Conservation (phyloP, 1,140 invertebrate species). For the Scaptodrosophila lebanonensis region DNA sequence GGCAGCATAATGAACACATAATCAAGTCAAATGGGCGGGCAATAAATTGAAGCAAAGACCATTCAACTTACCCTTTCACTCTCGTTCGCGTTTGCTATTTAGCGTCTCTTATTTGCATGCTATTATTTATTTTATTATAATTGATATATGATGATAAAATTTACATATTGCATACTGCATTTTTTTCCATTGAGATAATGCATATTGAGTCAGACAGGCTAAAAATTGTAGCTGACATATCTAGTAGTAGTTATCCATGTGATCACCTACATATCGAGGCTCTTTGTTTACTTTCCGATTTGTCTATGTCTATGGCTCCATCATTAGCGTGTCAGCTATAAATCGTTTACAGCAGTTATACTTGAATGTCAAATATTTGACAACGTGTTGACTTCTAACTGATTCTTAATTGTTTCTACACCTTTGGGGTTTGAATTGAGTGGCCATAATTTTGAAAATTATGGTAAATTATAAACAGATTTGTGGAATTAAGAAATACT, state of each 20-base stretch:
- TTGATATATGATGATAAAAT: slow-evolving; percentile 37
- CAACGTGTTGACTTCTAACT: slow-evolving; percentile 54
- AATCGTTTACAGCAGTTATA: too few species aligned
- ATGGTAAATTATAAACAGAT: too few species aligned
- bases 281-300: slow-evolving; percentile 7
- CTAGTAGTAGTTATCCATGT: too few species aligned
- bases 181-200: slow-evolving; percentile 35
- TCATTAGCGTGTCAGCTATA: too few species aligned
- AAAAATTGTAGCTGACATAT: too few species aligned
- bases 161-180: slow-evolving; percentile 60
- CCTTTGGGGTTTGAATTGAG: slow-evolving; percentile 1
- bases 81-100: too few species aligned
- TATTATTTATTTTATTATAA: slow-evolving; percentile 29
- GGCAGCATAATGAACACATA: slow-evolving; percentile 18
- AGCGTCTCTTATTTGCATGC: slow-evolving; percentile 56
- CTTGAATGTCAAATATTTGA: slow-evolving; percentile 44
- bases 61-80: slow-evolving; percentile 52
- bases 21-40: slow-evolving; percentile 46
- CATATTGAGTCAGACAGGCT: slow-evolving; percentile 7
- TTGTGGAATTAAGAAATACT: too few species aligned
- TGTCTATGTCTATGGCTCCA: not conserved
- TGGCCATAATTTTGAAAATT: too few species aligned
- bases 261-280: slow-evolving; percentile 19
- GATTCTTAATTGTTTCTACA: slow-evolving; percentile 12
- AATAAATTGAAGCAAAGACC: slow-evolving; percentile 25